phyloP scores from a whole-genome alignment of 2,113 vertebrate species.

The Illadopsis cleaveri region DNA sequence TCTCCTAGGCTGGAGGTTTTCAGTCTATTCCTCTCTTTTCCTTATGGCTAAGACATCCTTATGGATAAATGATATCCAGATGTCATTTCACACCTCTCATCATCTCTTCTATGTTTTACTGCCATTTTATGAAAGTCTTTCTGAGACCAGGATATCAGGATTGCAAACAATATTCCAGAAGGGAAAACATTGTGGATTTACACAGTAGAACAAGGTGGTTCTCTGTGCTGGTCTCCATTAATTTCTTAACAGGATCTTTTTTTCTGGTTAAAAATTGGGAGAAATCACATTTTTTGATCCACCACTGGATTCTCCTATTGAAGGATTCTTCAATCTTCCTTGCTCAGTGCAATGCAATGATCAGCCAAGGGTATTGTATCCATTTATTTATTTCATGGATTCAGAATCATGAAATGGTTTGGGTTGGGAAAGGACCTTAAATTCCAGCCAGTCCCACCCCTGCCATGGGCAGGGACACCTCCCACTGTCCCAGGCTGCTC shows the following conservation, averaged over 20 bases:
- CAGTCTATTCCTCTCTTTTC: background rate
- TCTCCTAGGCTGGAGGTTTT: background rate
- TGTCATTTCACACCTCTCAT: background rate
- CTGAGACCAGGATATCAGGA: background rate
- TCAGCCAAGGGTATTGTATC: background rate
- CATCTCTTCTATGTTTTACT: background rate
- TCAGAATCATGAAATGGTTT: background rate
- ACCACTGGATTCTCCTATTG: background rate
- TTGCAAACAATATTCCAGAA: background rate
- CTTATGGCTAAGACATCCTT: background rate
- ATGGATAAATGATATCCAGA: background rate
- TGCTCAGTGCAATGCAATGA: background rate
- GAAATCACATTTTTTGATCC: background rate
- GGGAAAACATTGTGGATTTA: background rate
- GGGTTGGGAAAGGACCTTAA: accelerated
- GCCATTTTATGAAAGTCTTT: background rate
- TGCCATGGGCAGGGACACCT: background rate
- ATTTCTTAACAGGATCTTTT: background rate
- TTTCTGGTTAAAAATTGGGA: background rate
- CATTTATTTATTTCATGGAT: background rate
- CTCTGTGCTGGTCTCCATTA: background rate
- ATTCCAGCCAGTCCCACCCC: accelerated
- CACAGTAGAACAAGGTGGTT: background rate
- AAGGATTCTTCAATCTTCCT: background rate
- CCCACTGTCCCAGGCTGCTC: background rate